A percentile compares a stretch with the other conserved stretches of the same genome.
phyloP scores from a whole-genome alignment of 2,888 invertebrate genomes.

The Ennomos fuscantarius region DNA sequence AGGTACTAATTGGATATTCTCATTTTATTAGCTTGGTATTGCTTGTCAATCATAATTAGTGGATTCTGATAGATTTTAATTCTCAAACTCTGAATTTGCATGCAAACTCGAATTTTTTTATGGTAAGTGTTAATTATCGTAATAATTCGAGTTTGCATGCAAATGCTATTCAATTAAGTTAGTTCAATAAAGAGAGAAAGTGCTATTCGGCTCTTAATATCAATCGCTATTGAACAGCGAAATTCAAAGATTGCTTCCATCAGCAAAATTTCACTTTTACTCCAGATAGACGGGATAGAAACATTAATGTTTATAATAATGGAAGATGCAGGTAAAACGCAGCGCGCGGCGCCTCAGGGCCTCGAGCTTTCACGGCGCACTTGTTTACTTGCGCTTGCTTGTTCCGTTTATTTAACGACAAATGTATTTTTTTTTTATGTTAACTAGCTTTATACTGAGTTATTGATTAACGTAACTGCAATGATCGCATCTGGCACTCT shows the following conservation, averaged over 20 bases:
- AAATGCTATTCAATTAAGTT: slow-evolving; percentile 9
- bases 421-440: slow-evolving; percentile 1
- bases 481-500: neutral
- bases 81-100: neutral
- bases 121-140: no score
- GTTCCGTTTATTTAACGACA: slow-evolving; percentile 4
- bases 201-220: slow-evolving; percentile 16
- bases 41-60: neutral
- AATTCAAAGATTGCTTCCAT: slow-evolving; percentile 47
- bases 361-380: slow-evolving; percentile 40
- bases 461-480: slow-evolving; percentile 1
- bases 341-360: slow-evolving; percentile 46
- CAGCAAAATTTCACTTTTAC: slow-evolving; percentile 58
- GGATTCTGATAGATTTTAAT: neutral
- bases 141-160: neutral
- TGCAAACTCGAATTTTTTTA: no score
- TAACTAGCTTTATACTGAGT: slow-evolving; percentile 3
- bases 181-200: slow-evolving; percentile 27
- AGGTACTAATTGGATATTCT: slow-evolving; percentile 21
- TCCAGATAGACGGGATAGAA: slow-evolving; percentile 66
- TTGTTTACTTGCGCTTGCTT: slow-evolving; percentile 21
- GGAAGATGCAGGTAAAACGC: slow-evolving; percentile 47
- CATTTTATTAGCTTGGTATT: slow-evolving; percentile 21
- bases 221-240: slow-evolving; percentile 45
- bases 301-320: slow-evolving; percentile 67